Percentiles rank a stretch among this genome's conserved stretches.
These are phyloP conservation scores for Drosophila quadrilineata DNA, from an alignment of 1,140 invertebrate genomes.

Conservation along the genomic window DNA sequence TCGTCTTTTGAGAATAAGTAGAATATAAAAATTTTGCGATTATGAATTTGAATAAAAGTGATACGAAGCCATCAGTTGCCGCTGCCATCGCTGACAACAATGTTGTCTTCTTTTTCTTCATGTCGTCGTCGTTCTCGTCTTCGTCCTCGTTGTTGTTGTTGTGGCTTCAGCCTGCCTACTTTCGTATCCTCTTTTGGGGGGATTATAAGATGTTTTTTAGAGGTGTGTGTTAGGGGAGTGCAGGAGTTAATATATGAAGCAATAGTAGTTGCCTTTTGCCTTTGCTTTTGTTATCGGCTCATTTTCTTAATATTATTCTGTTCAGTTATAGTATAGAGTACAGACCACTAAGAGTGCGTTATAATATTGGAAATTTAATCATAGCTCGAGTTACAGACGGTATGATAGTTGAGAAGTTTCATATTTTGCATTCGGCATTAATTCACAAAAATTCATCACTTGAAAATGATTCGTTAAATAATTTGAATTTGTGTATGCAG, in stretches of 20 bases:
- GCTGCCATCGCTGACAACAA: conserved; percentile 13
- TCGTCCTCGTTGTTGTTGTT: conserved; percentile 1
- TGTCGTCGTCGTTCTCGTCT: not conserved
- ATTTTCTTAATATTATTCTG: too few relatives aligned
- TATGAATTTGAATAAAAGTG: conserved; percentile 81
- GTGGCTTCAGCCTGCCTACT: not conserved
- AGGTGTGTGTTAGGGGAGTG: not conserved
- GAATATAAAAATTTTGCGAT: conserved; percentile 81
- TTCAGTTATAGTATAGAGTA: too few relatives aligned
- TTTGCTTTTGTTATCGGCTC: too few relatives aligned
- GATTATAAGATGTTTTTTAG: conserved; percentile 59
- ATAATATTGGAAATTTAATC: too few relatives aligned
- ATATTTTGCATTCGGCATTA: too few relatives aligned
- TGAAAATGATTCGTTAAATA: too few relatives aligned
- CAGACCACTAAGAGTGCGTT: too few relatives aligned
- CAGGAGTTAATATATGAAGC: not conserved
- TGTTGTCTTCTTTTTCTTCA: not conserved
- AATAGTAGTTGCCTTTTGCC: not conserved
- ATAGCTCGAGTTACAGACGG: too few relatives aligned
- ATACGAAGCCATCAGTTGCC: conserved; percentile 58
- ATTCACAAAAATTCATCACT: too few relatives aligned
- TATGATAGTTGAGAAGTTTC: too few relatives aligned
- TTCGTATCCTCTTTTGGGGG: conserved; percentile 25
- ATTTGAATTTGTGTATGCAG: too few relatives aligned
- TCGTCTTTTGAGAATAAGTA: conserved; percentile 73